These are phyloP conservation scores for Tethea ocularis DNA, from an alignment of 2,888 invertebrate species.

Conservation along the genomic window DNA sequence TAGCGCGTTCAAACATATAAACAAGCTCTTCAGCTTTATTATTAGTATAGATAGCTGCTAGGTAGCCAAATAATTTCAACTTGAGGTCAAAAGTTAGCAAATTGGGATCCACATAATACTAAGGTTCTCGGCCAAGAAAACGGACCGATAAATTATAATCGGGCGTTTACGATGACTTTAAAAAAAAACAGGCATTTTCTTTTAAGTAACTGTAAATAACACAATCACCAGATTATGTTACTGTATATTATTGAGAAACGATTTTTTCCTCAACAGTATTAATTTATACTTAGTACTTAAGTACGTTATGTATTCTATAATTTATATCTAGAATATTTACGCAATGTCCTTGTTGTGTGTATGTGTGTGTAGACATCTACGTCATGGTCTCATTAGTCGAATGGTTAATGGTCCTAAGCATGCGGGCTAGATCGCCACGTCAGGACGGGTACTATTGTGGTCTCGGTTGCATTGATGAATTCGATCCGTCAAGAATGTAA, in stretches of 20 bases:
- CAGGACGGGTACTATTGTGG: conserved; percentile 37
- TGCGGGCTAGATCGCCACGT: conserved; percentile 69
- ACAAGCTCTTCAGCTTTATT: too few relatives aligned
- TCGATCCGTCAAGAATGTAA: conserved; percentile 22
- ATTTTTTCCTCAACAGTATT: neutral
- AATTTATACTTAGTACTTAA: neutral
- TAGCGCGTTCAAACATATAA: too few relatives aligned
- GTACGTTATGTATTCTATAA: neutral
- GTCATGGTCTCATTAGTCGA: conserved; percentile 69
- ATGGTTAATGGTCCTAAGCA: conserved; percentile 76
- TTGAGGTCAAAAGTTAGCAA: too few relatives aligned
- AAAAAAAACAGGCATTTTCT: too few relatives aligned
- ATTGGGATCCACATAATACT: too few relatives aligned
- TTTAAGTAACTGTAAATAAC: too few relatives aligned
- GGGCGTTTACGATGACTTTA: too few relatives aligned
- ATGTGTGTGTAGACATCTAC: conserved; percentile 38
- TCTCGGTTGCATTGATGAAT: conserved; percentile 29
- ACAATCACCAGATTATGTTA: neutral
- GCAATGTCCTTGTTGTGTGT: conserved; percentile 13
- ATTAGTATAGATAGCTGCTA: too few relatives aligned
- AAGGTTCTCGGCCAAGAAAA: too few relatives aligned
- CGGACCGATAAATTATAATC: too few relatives aligned
- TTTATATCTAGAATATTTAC: conserved; percentile 7
- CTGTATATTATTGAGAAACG: too few relatives aligned
- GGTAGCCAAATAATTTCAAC: too few relatives aligned